These are phyloP conservation scores for Panthera leo DNA, from an alignment of 2,113 vertebrate genomes.

Conservation along the genomic window DNA sequence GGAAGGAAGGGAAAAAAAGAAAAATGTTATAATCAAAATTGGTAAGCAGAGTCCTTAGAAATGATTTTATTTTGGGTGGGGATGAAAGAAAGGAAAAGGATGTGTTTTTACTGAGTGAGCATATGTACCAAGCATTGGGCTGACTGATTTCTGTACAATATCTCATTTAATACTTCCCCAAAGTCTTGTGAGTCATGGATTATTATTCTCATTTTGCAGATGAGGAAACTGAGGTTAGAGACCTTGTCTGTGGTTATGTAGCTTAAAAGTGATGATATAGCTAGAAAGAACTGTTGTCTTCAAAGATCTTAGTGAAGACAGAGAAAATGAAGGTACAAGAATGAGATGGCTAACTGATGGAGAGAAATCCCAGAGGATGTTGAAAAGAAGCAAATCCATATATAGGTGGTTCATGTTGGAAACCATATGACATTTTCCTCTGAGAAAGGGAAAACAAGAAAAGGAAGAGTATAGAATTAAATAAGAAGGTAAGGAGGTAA, in stretches of 20 bases:
- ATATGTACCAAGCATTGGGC: background rate
- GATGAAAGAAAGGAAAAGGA: background rate
- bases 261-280: background rate
- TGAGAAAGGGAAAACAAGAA: background rate
- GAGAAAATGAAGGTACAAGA: background rate
- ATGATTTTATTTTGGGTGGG: background rate
- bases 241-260: background rate
- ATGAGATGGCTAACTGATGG: background rate
- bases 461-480: background rate
- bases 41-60: background rate
- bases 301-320: background rate
- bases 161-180: background rate
- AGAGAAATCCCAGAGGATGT: background rate
- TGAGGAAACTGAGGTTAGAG: slow-evolving; percentile 1
- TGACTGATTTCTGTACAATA: background rate
- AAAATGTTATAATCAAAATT: background rate
- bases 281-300: background rate
- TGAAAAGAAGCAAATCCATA: background rate
- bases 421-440: background rate
- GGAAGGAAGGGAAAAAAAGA: background rate
- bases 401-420: background rate
- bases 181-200: background rate
- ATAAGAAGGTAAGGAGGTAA: background rate
- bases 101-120: background rate
- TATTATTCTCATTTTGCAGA: background rate